Evolutionary conservation across 2,113 vertebrate species (phyloP).

Genomic region (Caretta caretta): DNA sequence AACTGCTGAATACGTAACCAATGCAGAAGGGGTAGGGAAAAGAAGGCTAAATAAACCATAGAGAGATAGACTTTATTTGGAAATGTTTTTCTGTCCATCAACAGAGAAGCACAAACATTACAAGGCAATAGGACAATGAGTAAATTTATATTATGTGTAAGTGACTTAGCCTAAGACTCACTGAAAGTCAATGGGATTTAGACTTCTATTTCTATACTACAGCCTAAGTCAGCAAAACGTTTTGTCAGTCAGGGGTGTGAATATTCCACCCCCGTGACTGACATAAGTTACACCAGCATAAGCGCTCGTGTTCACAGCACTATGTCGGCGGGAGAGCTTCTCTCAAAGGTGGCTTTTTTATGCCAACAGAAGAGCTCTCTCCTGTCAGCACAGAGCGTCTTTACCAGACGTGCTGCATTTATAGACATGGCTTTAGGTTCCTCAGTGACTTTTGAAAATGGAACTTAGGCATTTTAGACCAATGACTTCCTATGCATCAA

Average conservation of each 20-base stretch:
- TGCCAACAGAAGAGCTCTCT: too few relatives aligned
- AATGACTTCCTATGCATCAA: neutral
- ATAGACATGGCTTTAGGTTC: too few relatives aligned
- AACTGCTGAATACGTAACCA: neutral
- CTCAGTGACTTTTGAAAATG: neutral
- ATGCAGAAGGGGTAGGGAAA: neutral
- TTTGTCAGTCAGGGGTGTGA: too few relatives aligned
- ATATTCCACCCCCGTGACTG: too few relatives aligned
- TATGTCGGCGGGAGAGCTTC: too few relatives aligned
- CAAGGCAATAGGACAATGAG: neutral
- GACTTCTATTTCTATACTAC: neutral
- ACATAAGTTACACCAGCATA: too few relatives aligned
- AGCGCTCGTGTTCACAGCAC: too few relatives aligned
- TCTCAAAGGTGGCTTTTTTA: too few relatives aligned
- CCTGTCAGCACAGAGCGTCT: too few relatives aligned
- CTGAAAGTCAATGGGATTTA: neutral
- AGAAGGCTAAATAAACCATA: neutral
- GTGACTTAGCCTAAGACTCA: too few relatives aligned
- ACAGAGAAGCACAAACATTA: neutral
- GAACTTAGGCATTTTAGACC: neutral
- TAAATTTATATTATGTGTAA: neutral
- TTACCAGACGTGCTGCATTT: too few relatives aligned
- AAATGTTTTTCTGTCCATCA: neutral
- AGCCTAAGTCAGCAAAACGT: too few relatives aligned
- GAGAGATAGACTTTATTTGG: neutral